Percentiles rank a stretch among this genome's conserved stretches.
phyloP scores from a whole-genome alignment of 2,113 vertebrate species.

The Paracanthobrama guichenoti region DNA sequence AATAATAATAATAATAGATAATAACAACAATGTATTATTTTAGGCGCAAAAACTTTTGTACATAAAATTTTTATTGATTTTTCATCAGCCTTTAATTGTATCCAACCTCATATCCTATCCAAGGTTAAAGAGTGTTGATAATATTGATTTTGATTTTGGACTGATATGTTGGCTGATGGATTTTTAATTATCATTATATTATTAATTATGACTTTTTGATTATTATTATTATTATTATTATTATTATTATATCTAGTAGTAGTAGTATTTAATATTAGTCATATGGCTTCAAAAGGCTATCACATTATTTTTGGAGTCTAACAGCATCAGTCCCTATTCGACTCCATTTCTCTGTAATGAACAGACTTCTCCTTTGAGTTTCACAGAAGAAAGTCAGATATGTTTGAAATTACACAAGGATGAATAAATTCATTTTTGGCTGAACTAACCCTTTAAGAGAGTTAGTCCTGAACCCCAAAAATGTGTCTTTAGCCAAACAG shows the following conservation, averaged over 20 bases:
- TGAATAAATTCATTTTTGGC: not conserved
- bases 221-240: no score
- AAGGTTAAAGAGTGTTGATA: no score
- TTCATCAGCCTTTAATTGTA: no score
- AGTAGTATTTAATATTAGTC: not conserved
- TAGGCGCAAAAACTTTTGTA: no score
- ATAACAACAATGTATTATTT: no score
- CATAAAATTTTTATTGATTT: no score
- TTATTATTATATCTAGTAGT: not conserved
- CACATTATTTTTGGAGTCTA: not conserved
- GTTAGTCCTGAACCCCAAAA: conserved; percentile 5
- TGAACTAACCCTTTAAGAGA: conserved; percentile 4
- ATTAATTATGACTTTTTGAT: no score
- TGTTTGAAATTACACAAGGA: not conserved
- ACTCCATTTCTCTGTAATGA: not conserved
- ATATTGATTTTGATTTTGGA: no score
- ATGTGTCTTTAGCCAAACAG: conserved; percentile 18
- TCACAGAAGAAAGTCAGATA: not conserved
- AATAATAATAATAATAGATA: no score
- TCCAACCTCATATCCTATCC: no score
- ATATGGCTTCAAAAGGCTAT: not conserved
- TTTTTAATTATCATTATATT: no score
- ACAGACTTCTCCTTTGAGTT: not conserved
- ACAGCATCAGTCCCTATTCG: not conserved
- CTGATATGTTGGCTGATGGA: no score